Conservation (phyloP, 2,797 vertebrate genomes). For the Tragelaphus oryx region DNA sequence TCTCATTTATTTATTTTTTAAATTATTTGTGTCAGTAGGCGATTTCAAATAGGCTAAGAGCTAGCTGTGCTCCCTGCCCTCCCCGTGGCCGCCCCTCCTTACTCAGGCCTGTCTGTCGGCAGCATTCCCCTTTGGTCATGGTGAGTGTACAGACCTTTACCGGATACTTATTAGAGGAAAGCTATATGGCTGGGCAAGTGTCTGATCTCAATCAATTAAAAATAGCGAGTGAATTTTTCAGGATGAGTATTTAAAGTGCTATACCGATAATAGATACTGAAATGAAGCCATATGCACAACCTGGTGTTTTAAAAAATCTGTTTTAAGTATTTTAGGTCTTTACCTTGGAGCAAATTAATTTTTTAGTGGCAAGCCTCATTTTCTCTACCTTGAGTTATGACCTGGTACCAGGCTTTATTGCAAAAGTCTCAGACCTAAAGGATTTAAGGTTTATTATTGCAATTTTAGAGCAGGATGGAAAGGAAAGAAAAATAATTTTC, state of each 20-base stretch:
- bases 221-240: background rate
- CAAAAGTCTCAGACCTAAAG: conserved; percentile 48
- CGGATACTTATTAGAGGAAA: background rate
- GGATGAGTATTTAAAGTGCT: background rate
- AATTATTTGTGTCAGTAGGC: background rate
- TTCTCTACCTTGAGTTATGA: conserved; percentile 48
- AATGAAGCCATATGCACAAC: background rate
- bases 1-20: background rate
- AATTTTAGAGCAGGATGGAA: conserved; percentile 42
- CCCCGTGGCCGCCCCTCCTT: background rate
- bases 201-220: background rate
- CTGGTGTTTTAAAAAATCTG: background rate
- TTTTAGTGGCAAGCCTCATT: conserved; percentile 23
- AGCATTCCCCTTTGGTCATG: background rate
- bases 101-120: background rate
- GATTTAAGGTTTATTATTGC: conserved; percentile 56
- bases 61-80: background rate
- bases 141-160: background rate
- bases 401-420: conserved; percentile 37
- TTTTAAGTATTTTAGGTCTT: background rate
- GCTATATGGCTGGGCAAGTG: background rate
- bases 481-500: conserved; percentile 57
- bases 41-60: background rate
- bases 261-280: background rate
- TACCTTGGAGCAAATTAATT: conserved; percentile 19